Evolutionary conservation across 2,888 invertebrate genomes (phyloP).

Genomic region (Harpalus rufipes): DNA sequence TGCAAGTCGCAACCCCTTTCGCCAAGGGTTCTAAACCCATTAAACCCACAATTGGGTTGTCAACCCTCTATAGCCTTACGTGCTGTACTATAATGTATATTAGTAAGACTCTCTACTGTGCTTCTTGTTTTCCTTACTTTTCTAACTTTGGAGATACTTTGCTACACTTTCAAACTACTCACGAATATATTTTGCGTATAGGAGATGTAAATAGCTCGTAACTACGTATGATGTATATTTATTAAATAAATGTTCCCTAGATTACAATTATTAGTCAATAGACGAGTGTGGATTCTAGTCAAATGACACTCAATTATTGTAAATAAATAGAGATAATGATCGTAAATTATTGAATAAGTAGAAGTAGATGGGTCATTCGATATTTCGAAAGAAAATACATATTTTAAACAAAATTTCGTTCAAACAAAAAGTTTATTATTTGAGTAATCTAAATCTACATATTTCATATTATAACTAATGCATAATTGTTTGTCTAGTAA

Average conservation of each 20-base stretch:
- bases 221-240: constrained; percentile 61
- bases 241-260: constrained; percentile 67
- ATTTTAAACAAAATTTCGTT: not conserved
- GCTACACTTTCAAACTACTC: constrained; percentile 26
- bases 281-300: constrained; percentile 67
- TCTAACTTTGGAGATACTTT: constrained; percentile 19
- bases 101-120: constrained; percentile 35
- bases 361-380: not conserved
- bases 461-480: too few relatives aligned
- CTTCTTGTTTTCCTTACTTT: constrained; percentile 22
- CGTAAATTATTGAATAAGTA: constrained; percentile 32
- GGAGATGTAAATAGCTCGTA: constrained; percentile 61
- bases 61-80: constrained; percentile 29
- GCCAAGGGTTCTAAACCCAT: constrained; percentile 85
- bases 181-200: constrained; percentile 50
- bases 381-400: not conserved
- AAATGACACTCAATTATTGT: constrained; percentile 64
- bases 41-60: too few relatives aligned
- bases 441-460: too few relatives aligned
- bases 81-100: constrained; percentile 66
- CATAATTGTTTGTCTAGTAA: too few relatives aligned
- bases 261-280: constrained; percentile 67
- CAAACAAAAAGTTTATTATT: not conserved
- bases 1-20: constrained; percentile 86
- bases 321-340: constrained; percentile 50